Percentiles rank a stretch among this genome's conserved stretches.
phyloP scores from a whole-genome alignment of 2,888 invertebrate species.

The Archips crataeganus region DNA sequence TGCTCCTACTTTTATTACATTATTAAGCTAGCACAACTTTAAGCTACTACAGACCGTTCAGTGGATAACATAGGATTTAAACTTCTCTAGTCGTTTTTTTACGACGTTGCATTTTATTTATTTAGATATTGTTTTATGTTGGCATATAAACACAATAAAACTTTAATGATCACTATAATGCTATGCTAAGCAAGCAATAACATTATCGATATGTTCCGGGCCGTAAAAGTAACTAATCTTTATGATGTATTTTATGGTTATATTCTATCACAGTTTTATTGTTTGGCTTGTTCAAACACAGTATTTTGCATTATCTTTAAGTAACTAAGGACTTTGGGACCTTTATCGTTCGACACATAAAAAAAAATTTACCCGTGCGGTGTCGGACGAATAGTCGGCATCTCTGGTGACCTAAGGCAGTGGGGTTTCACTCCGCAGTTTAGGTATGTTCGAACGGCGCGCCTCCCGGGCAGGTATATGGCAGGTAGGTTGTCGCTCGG shows the following conservation, averaged over 20 bases:
- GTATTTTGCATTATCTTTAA: not conserved
- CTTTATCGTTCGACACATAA: too few relatives aligned
- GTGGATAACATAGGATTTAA: not conserved
- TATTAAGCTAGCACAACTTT: not conserved
- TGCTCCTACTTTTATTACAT: not conserved
- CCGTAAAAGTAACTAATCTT: slow-evolving; percentile 33
- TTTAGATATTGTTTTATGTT: slow-evolving; percentile 35
- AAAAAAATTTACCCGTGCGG: too few relatives aligned
- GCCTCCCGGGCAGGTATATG: too few relatives aligned
- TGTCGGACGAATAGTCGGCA: too few relatives aligned
- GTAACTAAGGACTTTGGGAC: not conserved
- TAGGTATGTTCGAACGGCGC: too few relatives aligned
- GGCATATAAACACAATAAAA: slow-evolving; percentile 30
- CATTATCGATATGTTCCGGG: slow-evolving; percentile 34
- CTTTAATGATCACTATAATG: slow-evolving; percentile 33
- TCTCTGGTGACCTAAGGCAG: too few relatives aligned
- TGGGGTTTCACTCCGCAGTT: too few relatives aligned
- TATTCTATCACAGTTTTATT: slow-evolving; percentile 17
- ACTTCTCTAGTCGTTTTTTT: not conserved
- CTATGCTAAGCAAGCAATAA: slow-evolving; percentile 34
- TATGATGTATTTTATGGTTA: slow-evolving; percentile 25
- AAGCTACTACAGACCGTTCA: not conserved
- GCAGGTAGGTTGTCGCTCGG: too few relatives aligned
- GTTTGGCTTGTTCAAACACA: not conserved
- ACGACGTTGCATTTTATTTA: slow-evolving; percentile 18